Conservation (phyloP, 2,888 invertebrate species). For the Acronicta leporina region DNA sequence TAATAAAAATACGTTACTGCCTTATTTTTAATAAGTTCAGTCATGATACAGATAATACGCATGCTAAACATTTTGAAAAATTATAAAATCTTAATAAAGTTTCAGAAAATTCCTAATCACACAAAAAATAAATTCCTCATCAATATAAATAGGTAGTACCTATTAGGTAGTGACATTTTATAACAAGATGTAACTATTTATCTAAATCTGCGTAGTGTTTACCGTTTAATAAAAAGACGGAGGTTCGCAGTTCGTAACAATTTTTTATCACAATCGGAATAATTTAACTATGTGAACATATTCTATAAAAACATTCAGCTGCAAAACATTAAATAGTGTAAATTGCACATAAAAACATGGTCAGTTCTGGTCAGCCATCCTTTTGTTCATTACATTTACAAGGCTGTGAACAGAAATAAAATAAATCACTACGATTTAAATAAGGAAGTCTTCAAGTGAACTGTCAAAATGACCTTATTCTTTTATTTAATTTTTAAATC, state of each 20-base stretch:
- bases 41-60: too few species aligned
- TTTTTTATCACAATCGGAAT: background rate
- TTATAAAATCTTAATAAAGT: too few species aligned
- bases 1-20: too few species aligned
- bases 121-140: too few species aligned
- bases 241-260: background rate
- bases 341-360: constrained; percentile 17
- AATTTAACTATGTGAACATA: constrained; percentile 9
- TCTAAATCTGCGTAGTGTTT: background rate
- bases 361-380: constrained; percentile 12
- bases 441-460: constrained; percentile 38
- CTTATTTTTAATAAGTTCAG: too few species aligned
- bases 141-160: too few species aligned
- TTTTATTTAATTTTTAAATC: constrained; percentile 27
- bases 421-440: constrained; percentile 30
- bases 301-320: background rate
- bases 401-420: constrained; percentile 31
- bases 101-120: too few species aligned
- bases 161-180: background rate
- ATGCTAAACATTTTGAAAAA: too few species aligned
- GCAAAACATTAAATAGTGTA: constrained; percentile 22
- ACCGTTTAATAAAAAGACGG: background rate
- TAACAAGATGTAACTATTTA: background rate
- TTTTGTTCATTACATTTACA: constrained; percentile 37
- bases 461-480: constrained; percentile 23